Percentiles rank a stretch among this genome's conserved stretches.
Conservation (phyloP, 2,797 vertebrate species). For the Eulemur albifrons region DNA sequence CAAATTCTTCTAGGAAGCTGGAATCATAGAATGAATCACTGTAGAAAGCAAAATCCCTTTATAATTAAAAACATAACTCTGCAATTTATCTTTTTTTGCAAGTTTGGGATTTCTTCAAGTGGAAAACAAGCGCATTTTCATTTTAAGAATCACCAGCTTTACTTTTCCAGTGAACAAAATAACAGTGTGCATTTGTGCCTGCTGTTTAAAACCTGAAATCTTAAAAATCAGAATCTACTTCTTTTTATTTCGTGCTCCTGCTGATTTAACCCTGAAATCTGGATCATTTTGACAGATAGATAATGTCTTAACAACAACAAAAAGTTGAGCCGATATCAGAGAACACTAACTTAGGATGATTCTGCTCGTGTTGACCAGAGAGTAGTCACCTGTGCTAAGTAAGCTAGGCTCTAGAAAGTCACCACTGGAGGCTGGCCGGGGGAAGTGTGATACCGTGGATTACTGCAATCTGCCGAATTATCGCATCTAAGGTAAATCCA, state of each 20-base stretch:
- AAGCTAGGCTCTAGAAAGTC: background rate
- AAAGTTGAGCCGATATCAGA: background rate
- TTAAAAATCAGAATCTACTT: background rate
- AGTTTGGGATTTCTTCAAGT: conserved; percentile 29
- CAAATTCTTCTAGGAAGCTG: conserved; percentile 8
- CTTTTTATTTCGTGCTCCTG: background rate
- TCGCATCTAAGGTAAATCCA: background rate
- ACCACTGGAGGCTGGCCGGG: fast-evolving
- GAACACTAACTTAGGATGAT: background rate
- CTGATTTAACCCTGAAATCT: conserved; percentile 3
- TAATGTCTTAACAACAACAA: background rate
- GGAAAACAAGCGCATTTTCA: conserved; percentile 12
- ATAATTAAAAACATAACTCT: conserved; percentile 38
- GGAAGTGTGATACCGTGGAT: background rate
- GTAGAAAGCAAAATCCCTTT: conserved; percentile 32
- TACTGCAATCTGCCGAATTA: background rate
- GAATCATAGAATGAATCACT: background rate
- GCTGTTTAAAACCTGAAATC: conserved; percentile 19
- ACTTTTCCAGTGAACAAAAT: conserved; percentile 32
- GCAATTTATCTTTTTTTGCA: conserved; percentile 40
- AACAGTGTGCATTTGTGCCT: background rate
- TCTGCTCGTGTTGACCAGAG: background rate
- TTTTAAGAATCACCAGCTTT: conserved; percentile 43
- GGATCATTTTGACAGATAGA: conserved; percentile 26
- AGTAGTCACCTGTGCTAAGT: background rate